These are phyloP conservation scores for Zingel zingel DNA, from an alignment of 2,113 vertebrate species.

Conservation along the genomic window DNA sequence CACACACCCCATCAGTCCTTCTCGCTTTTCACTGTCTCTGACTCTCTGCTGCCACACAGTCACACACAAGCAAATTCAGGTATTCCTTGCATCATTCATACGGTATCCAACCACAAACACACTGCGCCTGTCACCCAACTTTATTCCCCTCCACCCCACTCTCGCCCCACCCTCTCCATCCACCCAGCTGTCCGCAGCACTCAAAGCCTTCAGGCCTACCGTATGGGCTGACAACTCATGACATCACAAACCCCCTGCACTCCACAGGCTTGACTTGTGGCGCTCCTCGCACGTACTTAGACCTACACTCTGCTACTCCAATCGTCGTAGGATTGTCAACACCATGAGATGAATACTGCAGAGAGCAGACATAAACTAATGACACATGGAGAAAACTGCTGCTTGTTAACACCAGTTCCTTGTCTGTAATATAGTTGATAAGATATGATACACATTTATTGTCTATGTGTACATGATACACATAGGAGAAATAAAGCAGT, in stretches of 20 bases:
- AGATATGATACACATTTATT: no score
- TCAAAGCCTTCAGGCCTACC: slow-evolving; percentile 51
- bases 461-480: no score
- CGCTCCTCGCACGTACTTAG: neutral
- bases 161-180: slow-evolving; percentile 4
- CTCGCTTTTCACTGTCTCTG: slow-evolving; percentile 50
- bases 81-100: slow-evolving; percentile 14
- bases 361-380: neutral
- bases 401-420: neutral
- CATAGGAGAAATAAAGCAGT: no score
- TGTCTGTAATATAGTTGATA: neutral
- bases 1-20: slow-evolving; percentile 22
- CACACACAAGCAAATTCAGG: slow-evolving; percentile 24
- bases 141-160: slow-evolving; percentile 3
- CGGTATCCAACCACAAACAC: slow-evolving; percentile 32
- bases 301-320: slow-evolving; percentile 8
- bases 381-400: slow-evolving; percentile 1
- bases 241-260: slow-evolving; percentile 56
- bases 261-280: slow-evolving; percentile 38
- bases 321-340: slow-evolving; percentile 14
- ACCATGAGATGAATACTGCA: slow-evolving; percentile 14
- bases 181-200: slow-evolving; percentile 72
- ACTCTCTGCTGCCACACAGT: slow-evolving; percentile 20
- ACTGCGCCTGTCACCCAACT: slow-evolving; percentile 47
- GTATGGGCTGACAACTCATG: slow-evolving; percentile 52